These are phyloP conservation scores for Cairina moschata DNA, from an alignment of 2,113 vertebrate genomes.

Conservation along the genomic window DNA sequence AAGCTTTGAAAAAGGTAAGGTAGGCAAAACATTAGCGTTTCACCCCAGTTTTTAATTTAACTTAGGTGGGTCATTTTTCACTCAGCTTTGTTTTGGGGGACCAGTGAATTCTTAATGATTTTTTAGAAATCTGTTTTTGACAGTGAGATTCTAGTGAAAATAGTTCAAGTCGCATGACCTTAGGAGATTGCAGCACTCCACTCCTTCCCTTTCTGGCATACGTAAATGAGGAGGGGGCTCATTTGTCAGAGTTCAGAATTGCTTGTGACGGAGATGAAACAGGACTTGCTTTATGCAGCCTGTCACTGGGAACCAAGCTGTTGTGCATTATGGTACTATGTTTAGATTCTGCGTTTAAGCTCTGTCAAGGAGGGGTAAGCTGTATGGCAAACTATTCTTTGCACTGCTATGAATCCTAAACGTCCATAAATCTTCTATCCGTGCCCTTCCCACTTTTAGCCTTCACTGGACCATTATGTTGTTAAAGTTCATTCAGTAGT, in stretches of 20 bases:
- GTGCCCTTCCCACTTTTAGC: background rate
- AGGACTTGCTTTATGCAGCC: fast-evolving
- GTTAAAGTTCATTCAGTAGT: background rate
- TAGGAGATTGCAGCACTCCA: background rate
- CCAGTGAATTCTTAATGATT: background rate
- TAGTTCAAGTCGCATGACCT: background rate
- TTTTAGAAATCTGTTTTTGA: background rate
- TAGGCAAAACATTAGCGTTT: background rate
- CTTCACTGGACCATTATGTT: background rate
- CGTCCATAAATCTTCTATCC: background rate
- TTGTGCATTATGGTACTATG: fast-evolving
- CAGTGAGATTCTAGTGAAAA: background rate
- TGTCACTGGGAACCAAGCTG: fast-evolving
- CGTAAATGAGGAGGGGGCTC: background rate
- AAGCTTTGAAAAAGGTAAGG: background rate
- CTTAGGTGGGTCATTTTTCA: background rate
- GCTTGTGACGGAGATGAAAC: background rate
- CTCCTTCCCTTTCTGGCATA: background rate
- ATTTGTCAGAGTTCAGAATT: background rate
- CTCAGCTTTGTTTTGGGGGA: background rate
- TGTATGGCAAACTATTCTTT: background rate
- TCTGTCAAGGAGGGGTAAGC: background rate
- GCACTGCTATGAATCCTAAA: background rate
- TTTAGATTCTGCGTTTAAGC: background rate
- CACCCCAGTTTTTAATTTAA: background rate